These are phyloP conservation scores for Drosophila nigromelanica DNA, from an alignment of 1,140 invertebrate species.

Conservation along the genomic window DNA sequence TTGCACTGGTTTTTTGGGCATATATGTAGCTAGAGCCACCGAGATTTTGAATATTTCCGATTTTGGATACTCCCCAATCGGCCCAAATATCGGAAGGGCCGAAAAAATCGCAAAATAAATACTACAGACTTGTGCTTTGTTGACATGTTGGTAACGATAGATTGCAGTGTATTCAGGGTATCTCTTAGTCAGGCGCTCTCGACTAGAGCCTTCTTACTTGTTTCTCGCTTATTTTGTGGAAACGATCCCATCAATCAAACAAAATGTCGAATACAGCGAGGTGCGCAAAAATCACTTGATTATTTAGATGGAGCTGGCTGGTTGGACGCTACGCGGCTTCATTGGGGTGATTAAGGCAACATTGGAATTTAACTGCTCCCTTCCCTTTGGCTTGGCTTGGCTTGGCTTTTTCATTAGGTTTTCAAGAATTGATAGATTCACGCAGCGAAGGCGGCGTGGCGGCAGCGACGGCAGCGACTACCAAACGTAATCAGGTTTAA, in stretches of 20 bases:
- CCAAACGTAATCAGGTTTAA: slow-evolving; percentile 74
- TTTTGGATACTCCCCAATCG: no score
- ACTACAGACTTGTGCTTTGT: no score
- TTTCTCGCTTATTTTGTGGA: slow-evolving; percentile 20
- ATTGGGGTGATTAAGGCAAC: slow-evolving; percentile 60
- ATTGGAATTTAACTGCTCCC: slow-evolving; percentile 54
- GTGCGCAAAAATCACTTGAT: slow-evolving; percentile 47
- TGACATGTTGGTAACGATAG: no score
- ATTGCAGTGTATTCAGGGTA: no score
- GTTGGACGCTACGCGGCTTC: slow-evolving; percentile 1
- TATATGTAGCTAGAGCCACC: no score
- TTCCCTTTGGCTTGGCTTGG: slow-evolving; percentile 58
- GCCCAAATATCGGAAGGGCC: no score
- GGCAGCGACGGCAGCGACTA: slow-evolving; percentile 26
- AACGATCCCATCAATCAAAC: slow-evolving; percentile 54
- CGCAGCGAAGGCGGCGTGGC: slow-evolving; percentile 1
- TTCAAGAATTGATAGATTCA: slow-evolving; percentile 72
- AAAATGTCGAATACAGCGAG: slow-evolving; percentile 33
- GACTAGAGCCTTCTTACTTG: neutral
- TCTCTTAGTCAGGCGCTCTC: no score
- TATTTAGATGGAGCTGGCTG: slow-evolving; percentile 4
- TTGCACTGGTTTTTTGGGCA: no score
- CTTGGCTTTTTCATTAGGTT: slow-evolving; percentile 47
- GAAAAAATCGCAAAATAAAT: no score
- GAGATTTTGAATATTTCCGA: no score